Base-by-base conservation (phyloP, 1,140 invertebrate species). In the Panagrolaimus sp. region DNA sequence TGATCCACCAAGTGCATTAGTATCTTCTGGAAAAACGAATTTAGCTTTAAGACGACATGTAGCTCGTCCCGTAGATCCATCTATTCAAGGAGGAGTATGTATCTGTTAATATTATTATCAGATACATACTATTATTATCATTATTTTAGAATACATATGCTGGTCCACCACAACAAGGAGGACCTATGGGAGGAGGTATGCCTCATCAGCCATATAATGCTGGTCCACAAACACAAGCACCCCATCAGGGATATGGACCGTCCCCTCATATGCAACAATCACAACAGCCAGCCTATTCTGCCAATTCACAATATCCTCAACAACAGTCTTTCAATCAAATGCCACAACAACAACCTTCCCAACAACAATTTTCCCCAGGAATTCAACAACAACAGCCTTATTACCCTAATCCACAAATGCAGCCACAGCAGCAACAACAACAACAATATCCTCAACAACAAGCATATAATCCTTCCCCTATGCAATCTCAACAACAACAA, bases 71-170 rank as follows among this genome's bases (percentile, higher is more conserved):
- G 20, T 57, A 11, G 51, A 57, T 57, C 51, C 51, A 20, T 57
- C 51, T 20, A 57, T 57, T 57, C 51, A 25, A 25, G 51, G 51
- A 25, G 51, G 51, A 25, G 51, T 57, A 57, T 25, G 51, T 57
- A 11, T n/a, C 5, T 3, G 1, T 20, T 11, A 25, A 5, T 57
- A 25, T 57, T 57, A 13, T n/a, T n/a, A n/a, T n/a, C n/a, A n/a
- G n/a, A n/a, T n/a, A n/a, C n/a, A n/a, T 1, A 13, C 20, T 53
- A 11, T 13, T 57, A 11, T n/a, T n/a, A 27, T 27, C n/a, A 57
- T 57, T 16, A 27, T 57, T 48, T 57, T 27, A 57, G 51, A 27
- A 27, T 16, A 57, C 20, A 20, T 57, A 57, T 27, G 51, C 20
- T 25, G 51, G 51, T n/a, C 51, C 51, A 25, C 51, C 51, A 20